These are phyloP conservation scores for Dendrophyllia cribrosa DNA, from an alignment of 64 coral and sea anemone species.

Conservation along the genomic window DNA sequence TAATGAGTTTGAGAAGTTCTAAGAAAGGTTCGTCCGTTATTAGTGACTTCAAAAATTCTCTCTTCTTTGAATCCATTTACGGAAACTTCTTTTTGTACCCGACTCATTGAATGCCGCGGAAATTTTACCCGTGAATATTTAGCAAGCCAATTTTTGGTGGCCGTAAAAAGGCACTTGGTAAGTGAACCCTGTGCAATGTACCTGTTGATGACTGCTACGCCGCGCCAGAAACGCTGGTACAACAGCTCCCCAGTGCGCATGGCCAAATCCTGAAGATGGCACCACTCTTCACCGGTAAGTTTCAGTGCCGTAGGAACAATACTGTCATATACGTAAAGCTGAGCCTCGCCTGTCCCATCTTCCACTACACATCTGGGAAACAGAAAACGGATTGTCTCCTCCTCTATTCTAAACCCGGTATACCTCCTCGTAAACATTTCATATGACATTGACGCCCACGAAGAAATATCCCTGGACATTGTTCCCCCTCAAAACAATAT, in stretches of 20 bases:
- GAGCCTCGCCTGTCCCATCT: conserved; percentile 81
- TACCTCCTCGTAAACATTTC: not conserved
- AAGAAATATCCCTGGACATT: no score
- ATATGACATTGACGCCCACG: no score
- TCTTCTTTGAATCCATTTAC: no score
- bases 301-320: conserved; percentile 52
- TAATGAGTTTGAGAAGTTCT: no score
- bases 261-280: conserved; percentile 62
- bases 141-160: no score
- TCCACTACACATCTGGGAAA: conserved; percentile 77
- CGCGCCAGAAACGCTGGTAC: conserved; percentile 70
- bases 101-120: no score
- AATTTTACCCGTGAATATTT: no score
- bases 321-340: conserved; percentile 70
- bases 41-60: no score
- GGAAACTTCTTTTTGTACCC: no score
- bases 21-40: no score
- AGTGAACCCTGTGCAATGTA: not conserved
- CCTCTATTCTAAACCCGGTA: not conserved
- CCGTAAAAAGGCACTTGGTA: not conserved
- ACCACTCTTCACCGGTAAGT: conserved; percentile 61
- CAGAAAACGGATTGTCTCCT: not conserved
- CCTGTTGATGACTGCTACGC: conserved; percentile 8
- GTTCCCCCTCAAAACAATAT: no score
- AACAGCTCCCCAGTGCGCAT: conserved; percentile 71